A percentile compares a stretch with the other conserved stretches of the same genome.
These are phyloP conservation scores for Pachliopta kotzebuea DNA, from an alignment of 2,888 invertebrate species.

Conservation along the genomic window DNA sequence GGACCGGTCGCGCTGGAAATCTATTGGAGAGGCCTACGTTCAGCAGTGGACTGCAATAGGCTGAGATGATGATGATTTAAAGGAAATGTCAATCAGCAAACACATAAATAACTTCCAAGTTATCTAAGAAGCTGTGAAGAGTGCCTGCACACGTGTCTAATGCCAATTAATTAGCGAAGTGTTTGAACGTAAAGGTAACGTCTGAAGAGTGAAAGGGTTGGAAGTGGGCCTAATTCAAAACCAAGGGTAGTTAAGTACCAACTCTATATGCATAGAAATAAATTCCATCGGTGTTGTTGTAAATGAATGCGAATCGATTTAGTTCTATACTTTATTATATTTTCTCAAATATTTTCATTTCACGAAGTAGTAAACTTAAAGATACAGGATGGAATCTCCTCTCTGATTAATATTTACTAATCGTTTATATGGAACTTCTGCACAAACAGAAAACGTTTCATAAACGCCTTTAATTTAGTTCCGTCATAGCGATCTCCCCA, in stretches of 20 bases:
- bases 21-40: too few relatives aligned
- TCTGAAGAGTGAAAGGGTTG: conserved; percentile 7
- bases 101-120: background rate
- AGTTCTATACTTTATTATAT: background rate
- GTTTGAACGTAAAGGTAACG: conserved; percentile 7
- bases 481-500: background rate
- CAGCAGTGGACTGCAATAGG: too few relatives aligned
- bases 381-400: too few relatives aligned
- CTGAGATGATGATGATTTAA: too few relatives aligned
- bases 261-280: background rate
- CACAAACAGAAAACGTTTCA: conserved; percentile 2
- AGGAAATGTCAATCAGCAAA: conserved; percentile 3
- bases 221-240: background rate
- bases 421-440: background rate
- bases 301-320: background rate
- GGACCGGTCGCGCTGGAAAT: too few relatives aligned
- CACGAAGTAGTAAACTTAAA: too few relatives aligned
- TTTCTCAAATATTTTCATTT: background rate
- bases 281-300: background rate
- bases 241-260: background rate
- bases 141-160: background rate
- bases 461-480: conserved; percentile 11
- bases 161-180: conserved; percentile 18
- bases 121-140: background rate
- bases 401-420: background rate